phyloP scores from a whole-genome alignment of 2,888 invertebrate species.

The Rotaria socialis region DNA sequence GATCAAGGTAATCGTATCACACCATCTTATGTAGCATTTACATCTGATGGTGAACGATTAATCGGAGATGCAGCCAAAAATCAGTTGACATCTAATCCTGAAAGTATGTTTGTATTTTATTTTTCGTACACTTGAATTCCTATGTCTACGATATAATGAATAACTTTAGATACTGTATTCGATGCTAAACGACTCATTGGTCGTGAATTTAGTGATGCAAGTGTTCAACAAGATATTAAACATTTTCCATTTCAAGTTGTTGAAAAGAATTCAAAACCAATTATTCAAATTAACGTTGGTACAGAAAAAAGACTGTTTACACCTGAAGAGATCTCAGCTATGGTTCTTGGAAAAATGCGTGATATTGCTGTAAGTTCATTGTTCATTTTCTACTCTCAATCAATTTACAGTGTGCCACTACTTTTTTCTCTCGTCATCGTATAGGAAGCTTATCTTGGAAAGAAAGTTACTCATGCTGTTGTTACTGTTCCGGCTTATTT shows the following conservation, averaged over 20 bases:
- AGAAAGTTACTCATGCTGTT: conserved; percentile 72
- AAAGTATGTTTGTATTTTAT: conserved; percentile 53
- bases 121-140: no score
- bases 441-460: conserved; percentile 45
- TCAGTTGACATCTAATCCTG: conserved; percentile 68
- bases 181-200: conserved; percentile 56
- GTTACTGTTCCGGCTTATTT: conserved; percentile 96
- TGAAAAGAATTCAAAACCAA: conserved; percentile 47
- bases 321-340: conserved; percentile 96
- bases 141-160: no score
- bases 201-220: conserved; percentile 52
- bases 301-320: conserved; percentile 73
- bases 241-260: conserved; percentile 54
- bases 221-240: conserved; percentile 54
- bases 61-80: conserved; percentile 63
- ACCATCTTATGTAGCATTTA: conserved; percentile 72
- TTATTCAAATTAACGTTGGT: conserved; percentile 37
- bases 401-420: not conserved
- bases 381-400: not conserved
- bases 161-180: conserved; percentile 61
- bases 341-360: conserved; percentile 96
- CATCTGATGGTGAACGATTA: conserved; percentile 61
- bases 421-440: no score
- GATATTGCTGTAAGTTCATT: conserved; percentile 70
- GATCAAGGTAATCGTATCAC: conserved; percentile 70